A percentile compares a stretch with the other conserved stretches of the same genome.
Conservation (phyloP, 2,113 vertebrate genomes). For the Tautogolabrus adspersus region DNA sequence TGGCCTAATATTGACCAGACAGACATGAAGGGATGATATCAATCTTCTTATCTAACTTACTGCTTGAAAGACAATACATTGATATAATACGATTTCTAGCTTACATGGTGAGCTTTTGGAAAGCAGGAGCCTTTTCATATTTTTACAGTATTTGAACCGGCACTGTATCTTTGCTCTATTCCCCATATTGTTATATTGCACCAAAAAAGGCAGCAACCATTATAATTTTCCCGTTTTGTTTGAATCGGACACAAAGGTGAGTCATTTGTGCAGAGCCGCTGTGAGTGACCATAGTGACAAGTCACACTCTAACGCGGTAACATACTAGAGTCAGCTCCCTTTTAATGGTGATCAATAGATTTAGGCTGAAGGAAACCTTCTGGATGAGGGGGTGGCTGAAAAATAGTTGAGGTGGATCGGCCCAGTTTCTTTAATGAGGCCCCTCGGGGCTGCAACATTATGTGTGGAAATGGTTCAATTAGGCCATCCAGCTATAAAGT, state of each 20-base stretch:
- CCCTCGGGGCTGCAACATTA: slow-evolving; percentile 69
- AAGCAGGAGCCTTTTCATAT: not conserved
- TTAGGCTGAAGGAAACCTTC: slow-evolving; percentile 41
- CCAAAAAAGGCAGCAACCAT: not conserved
- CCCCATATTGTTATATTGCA: not conserved
- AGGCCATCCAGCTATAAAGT: slow-evolving; percentile 68
- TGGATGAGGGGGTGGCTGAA: slow-evolving; percentile 27
- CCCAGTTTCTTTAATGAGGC: slow-evolving; percentile 71
- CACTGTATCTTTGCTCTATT: not conserved
- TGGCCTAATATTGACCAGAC: not conserved
- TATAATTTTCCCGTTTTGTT: not conserved
- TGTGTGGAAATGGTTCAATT: slow-evolving; percentile 81
- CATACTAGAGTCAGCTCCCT: slow-evolving; percentile 27
- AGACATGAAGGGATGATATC: not conserved
- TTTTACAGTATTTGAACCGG: not conserved
- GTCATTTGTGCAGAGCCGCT: slow-evolving; percentile 30
- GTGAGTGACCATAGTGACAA: not conserved
- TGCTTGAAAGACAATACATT: not conserved
- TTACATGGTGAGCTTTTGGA: not conserved
- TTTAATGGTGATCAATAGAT: slow-evolving; percentile 61
- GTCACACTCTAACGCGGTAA: slow-evolving; percentile 11
- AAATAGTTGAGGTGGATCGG: slow-evolving; percentile 37
- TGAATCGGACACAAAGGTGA: slow-evolving; percentile 24
- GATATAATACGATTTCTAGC: no score
- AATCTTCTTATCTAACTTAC: not conserved